These are phyloP conservation scores for Drosophila nigricruria DNA, from an alignment of 2,888 invertebrate genomes.

Conservation along the genomic window DNA sequence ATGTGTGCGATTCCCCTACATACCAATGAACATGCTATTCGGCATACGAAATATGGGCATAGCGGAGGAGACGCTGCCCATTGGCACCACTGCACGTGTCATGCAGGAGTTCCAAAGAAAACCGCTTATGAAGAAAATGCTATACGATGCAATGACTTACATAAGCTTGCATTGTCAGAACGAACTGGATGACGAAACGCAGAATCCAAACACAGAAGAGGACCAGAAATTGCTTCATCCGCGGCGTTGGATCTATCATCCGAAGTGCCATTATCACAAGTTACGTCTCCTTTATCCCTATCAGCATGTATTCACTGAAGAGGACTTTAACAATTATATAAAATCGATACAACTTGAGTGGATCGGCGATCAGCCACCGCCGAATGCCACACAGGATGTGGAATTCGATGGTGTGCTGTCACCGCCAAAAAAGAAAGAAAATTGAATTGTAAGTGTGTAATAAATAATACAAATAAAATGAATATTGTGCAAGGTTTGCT, in stretches of 20 bases:
- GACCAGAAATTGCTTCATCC: background rate
- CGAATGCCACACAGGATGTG: background rate
- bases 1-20: constrained; percentile 37
- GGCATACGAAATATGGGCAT: background rate
- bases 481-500: too few species aligned
- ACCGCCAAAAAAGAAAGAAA: background rate
- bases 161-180: constrained; percentile 24
- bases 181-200: background rate
- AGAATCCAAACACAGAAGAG: rapidly evolving
- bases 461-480: too few species aligned
- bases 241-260: constrained; percentile 44
- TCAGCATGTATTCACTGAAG: constrained; percentile 15
- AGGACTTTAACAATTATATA: constrained; percentile 22
- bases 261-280: constrained; percentile 39
- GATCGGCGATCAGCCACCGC: constrained; percentile 4
- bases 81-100: constrained; percentile 14
- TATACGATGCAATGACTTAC: constrained; percentile 27
- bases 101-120: constrained; percentile 24
- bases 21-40: constrained; percentile 37
- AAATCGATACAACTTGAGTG: constrained; percentile 20
- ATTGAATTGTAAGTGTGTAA: too few species aligned
- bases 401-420: background rate
- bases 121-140: background rate
- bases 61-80: rapidly evolving
- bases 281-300: constrained; percentile 14